Conservation (phyloP, 2,888 invertebrate genomes). For the Pheosia tremula region DNA sequence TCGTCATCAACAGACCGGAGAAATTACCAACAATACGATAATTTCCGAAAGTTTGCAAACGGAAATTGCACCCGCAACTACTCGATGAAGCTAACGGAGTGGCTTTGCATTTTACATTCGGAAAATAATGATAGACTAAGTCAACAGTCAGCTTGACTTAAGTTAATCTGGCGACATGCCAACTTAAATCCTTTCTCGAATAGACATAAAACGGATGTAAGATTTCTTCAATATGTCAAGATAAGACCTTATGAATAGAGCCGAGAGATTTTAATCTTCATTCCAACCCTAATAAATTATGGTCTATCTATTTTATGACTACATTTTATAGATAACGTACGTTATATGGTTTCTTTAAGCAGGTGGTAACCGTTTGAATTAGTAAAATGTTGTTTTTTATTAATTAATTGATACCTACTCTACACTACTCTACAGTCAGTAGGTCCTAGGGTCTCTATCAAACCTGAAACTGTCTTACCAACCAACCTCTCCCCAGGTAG, state of each 20-base stretch:
- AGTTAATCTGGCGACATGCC: neutral
- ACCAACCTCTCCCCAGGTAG: no score
- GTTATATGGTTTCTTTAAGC: neutral
- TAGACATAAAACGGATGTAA: neutral
- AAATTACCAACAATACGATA: no score
- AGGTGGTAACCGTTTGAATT: neutral
- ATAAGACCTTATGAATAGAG: neutral
- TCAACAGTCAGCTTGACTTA: no score
- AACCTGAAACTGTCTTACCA: no score
- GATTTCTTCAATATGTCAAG: constrained; percentile 1
- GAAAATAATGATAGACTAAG: no score
- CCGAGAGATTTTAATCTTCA: neutral
- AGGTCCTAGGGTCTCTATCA: no score
- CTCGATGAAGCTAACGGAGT: no score
- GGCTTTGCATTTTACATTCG: no score
- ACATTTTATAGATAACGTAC: neutral
- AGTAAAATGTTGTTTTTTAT: neutral
- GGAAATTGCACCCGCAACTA: no score
- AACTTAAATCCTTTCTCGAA: neutral
- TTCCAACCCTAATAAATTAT: neutral
- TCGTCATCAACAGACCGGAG: no score
- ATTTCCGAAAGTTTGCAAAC: no score
- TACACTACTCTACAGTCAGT: no score
- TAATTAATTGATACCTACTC: neutral
- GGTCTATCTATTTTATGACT: constrained; percentile 3